These are phyloP conservation scores for Baccha elongata DNA, from an alignment of 2,888 invertebrate species.

Conservation along the genomic window DNA sequence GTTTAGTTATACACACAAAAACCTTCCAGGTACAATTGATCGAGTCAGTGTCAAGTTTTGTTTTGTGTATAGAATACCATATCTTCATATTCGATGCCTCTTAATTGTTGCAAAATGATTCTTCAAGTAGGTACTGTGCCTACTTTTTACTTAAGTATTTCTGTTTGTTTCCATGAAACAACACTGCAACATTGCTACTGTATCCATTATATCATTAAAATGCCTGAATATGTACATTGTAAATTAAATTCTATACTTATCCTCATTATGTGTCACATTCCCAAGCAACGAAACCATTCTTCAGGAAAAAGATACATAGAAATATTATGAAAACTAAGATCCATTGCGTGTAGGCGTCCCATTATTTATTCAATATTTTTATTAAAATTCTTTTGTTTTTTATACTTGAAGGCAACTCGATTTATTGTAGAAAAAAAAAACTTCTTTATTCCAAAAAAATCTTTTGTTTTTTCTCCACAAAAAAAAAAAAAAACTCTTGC, in stretches of 20 bases:
- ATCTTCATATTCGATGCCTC: no score
- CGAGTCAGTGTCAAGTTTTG: no score
- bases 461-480: constrained; percentile 21
- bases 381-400: constrained; percentile 1
- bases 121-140: no score
- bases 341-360: constrained; percentile 63
- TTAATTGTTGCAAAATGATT: no score
- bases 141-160: no score
- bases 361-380: constrained; percentile 44
- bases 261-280: constrained; percentile 30
- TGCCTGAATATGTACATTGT: not conserved
- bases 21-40: no score
- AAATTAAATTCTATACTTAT: constrained; percentile 3
- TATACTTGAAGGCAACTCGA: constrained; percentile 2
- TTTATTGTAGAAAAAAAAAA: constrained; percentile 12
- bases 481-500: not conserved
- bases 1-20: no score
- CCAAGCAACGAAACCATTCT: constrained; percentile 9
- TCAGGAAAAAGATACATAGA: not conserved
- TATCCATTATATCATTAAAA: no score
- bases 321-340: constrained; percentile 4
- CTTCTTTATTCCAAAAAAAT: not conserved
- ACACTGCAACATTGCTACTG: no score
- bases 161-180: no score
- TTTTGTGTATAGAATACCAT: no score